Base-by-base conservation (phyloP, 2,888 invertebrate genomes). In the Homarus gammarus region DNA sequence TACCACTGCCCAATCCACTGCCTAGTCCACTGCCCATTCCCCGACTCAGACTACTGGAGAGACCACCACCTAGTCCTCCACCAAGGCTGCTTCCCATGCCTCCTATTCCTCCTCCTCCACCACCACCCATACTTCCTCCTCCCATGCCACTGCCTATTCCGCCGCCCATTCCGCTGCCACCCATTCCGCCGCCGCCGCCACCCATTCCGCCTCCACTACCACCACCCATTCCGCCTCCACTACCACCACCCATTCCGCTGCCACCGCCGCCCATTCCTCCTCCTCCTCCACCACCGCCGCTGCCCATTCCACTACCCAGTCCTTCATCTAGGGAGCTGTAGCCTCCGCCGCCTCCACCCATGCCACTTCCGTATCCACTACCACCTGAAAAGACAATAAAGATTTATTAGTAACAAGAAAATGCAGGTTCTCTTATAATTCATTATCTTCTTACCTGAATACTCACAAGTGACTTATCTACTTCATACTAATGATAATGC, bases 181-280 rank as follows among this genome's bases (percentile, higher is more conserved):
- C 33, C 22, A 12, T 6, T 22, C 87, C 87, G 33, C 85, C 77
- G n/a, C 87, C 87, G 27, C 87, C 87, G 36, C 81, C 87, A 40
- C 87, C 87, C 40, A 84, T 70, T 40, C 72, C 70, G 61, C 64
- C 44, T 40, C 78, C 77, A 36, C 75, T 75, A 22, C 73, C 72
- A 51, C 84, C 84, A 84, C 84, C 56, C 56, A 56, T 18, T 18
- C 56, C 56, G 0, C 56, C 56, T 5, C 56, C 27, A 27, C 73
- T 92, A 51, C 93, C 93, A 38, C 93, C 93, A 49, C 93, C 93
- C 56, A 93, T 93, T 36, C 93, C 87, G 31, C 79, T 61, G 18
- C 79, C 79, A 27, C 82, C 68, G n/a, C 78, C 81, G 1, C 82
- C 82, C 68, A 64, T 68, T 2, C 64, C 68, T 2, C 82, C 82